Evolutionary conservation across 2,888 invertebrate genomes (phyloP), one percentile per base, ranked within the genome.

Genomic region (Zaprionus obscuricornis): DNA sequence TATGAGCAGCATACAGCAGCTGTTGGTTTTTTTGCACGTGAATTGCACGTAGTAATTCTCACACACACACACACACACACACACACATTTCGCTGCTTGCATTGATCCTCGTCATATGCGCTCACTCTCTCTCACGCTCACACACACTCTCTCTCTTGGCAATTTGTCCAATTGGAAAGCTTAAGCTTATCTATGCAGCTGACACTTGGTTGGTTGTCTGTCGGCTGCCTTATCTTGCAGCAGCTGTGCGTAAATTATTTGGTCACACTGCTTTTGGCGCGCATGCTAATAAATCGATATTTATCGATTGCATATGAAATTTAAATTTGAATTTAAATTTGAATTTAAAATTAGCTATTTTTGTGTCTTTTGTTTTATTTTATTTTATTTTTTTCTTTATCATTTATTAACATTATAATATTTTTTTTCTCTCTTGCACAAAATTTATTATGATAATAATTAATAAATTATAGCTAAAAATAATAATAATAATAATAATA

Each of bases 381-480:
- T n/a, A n/a, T n/a, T n/a, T n/a, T n/a, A n/a, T 8, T n/a, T 6
- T 14, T 26, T 24, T 26, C 24, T 8, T n/a, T 43, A 18, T 31
- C 14, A 54, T 36, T n/a, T 18, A 31, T 31, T 13, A 24, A 34
- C n/a, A 37, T 52, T 52, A 20, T 64, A 49, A 64, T 67, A 55
- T 62, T 68, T 62, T 55, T n/a, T n/a, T n/a, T n/a, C n/a, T n/a
- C 59, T 63, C 39, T 71, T 58, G 66, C 64, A 73, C 81, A 65
- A 67, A 67, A 58, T 59, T 40, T 22, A 5, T 22, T 22, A 4
- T 37, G 77, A 70, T 49, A 65, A 65, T 65, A 52, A 45, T 60
- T 72, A 82, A 78, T 78, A 84, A 84, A 71, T 84, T 78, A 78
- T 36, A 67, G 47, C 85, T 78, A 78, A 14, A 57, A 51, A 46